A percentile compares a stretch with the other conserved stretches of the same genome.
Evolutionary conservation across 2,888 invertebrate genomes (phyloP).

Genomic region (Mesopsocus fuscifrons): DNA sequence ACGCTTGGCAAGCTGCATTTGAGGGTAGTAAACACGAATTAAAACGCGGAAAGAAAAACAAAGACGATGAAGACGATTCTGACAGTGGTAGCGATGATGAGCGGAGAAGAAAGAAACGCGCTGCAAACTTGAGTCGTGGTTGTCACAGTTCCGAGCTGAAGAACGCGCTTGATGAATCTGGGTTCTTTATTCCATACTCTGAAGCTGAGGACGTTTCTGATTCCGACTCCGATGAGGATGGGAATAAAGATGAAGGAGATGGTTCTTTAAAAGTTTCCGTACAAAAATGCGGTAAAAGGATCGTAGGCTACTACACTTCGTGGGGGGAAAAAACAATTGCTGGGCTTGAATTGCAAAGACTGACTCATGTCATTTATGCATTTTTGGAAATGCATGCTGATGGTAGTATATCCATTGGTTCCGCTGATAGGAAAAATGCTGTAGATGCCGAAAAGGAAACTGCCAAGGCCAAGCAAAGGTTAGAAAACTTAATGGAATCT

Average conservation of each 20-base stretch:
- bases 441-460: constrained; percentile 12
- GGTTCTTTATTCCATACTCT: not conserved
- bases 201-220: not conserved
- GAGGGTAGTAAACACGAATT: not conserved
- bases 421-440: constrained; percentile 12
- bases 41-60: not conserved
- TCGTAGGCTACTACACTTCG: constrained; percentile 15
- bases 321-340: constrained; percentile 14
- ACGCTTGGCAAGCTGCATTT: not conserved
- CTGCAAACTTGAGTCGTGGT: not conserved
- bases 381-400: constrained; percentile 14
- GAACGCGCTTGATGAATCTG: not conserved
- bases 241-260: constrained; percentile 5
- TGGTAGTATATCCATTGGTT: constrained; percentile 13
- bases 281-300: constrained; percentile 13
- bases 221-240: constrained; percentile 1
- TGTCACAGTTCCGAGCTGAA: not conserved
- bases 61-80: not conserved
- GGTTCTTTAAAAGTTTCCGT: constrained; percentile 2
- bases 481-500: constrained; percentile 13
- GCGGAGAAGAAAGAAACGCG: not conserved
- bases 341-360: constrained; percentile 9
- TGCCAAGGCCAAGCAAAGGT: constrained; percentile 8
- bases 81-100: not conserved
- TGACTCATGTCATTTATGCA: constrained; percentile 15